phyloP scores from a whole-genome alignment of 2,113 vertebrate species.

The Nanorana parkeri region DNA sequence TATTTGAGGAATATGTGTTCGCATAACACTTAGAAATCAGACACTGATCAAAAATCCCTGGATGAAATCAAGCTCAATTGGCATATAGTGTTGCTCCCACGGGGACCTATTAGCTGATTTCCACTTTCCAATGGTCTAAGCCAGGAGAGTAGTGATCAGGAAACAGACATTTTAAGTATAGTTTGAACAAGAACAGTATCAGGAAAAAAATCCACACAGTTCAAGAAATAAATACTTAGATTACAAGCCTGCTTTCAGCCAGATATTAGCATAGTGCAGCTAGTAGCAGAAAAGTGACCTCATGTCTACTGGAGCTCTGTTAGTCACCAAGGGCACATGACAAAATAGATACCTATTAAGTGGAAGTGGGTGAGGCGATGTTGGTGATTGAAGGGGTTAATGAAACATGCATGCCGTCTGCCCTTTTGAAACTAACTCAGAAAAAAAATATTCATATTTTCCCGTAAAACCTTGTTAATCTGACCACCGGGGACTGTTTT shows the following conservation, averaged over 20 bases:
- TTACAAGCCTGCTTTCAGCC: not conserved
- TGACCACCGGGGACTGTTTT: constrained; percentile 65
- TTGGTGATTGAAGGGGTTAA: constrained; percentile 56
- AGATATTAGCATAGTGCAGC: constrained; percentile 29
- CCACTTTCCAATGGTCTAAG: constrained; percentile 32
- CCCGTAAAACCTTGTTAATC: constrained; percentile 61
- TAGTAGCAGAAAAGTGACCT: not conserved
- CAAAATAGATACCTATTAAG: not conserved
- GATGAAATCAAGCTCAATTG: constrained; percentile 40
- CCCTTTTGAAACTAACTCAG: constrained; percentile 29
- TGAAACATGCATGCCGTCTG: constrained; percentile 31
- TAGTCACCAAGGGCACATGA: not conserved
- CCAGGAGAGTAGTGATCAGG: constrained; percentile 15
- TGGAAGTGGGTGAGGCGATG: not conserved
- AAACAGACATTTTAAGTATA: constrained; percentile 8
- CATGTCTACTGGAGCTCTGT: not conserved
- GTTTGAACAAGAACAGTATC: constrained; percentile 29
- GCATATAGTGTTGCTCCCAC: constrained; percentile 35
- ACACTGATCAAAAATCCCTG: constrained; percentile 39
- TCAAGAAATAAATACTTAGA: constrained; percentile 9
- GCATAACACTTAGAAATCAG: constrained; percentile 39
- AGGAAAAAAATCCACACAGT: not conserved
- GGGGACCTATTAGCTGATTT: constrained; percentile 38
- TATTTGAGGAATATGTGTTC: constrained; percentile 1
- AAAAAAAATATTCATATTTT: constrained; percentile 55